Evolutionary conservation across 2,888 invertebrate species (phyloP).

Genomic region (Octodonta nipae): DNA sequence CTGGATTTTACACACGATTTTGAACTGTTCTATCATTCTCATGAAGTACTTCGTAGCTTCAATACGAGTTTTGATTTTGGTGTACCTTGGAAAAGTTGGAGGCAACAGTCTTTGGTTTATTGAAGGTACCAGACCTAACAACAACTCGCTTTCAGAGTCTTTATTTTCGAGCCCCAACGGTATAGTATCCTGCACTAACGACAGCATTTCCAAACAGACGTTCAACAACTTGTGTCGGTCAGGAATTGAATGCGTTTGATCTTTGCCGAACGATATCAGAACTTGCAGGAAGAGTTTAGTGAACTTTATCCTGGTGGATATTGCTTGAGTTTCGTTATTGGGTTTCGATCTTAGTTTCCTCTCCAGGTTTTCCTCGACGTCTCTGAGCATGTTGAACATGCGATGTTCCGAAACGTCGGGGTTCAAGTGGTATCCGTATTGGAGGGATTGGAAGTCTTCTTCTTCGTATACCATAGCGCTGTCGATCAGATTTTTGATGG

Average conservation of each 20-base stretch:
- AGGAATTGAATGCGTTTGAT: slow-evolving; percentile 48
- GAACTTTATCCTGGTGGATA: slow-evolving; percentile 73
- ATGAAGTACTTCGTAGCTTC: slow-evolving; percentile 73
- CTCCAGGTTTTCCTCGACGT: slow-evolving; percentile 82
- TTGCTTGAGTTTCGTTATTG: slow-evolving; percentile 43
- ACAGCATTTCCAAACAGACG: slow-evolving; percentile 71
- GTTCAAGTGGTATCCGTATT: slow-evolving; percentile 75
- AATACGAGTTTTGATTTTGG: slow-evolving; percentile 68
- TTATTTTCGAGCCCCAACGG: slow-evolving; percentile 51
- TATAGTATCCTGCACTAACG: slow-evolving; percentile 63
- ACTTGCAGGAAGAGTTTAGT: slow-evolving; percentile 76
- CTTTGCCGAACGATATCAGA: slow-evolving; percentile 48
- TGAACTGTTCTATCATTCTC: slow-evolving; percentile 66
- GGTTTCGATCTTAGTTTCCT: slow-evolving; percentile 49
- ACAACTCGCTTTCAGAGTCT: slow-evolving; percentile 42
- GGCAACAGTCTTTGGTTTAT: slow-evolving; percentile 90
- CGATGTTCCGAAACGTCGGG: slow-evolving; percentile 71
- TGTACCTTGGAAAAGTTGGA: slow-evolving; percentile 95
- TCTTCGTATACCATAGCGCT: slow-evolving; percentile 82
- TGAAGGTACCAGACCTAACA: slow-evolving; percentile 92
- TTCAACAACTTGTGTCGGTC: slow-evolving; percentile 72
- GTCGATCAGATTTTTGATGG: too few species aligned
- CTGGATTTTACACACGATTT: slow-evolving; percentile 69
- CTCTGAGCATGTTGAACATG: slow-evolving; percentile 67
- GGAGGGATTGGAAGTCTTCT: slow-evolving; percentile 91